Evolutionary conservation across 2,113 vertebrate genomes (phyloP).

Genomic region (Platanista minor): DNA sequence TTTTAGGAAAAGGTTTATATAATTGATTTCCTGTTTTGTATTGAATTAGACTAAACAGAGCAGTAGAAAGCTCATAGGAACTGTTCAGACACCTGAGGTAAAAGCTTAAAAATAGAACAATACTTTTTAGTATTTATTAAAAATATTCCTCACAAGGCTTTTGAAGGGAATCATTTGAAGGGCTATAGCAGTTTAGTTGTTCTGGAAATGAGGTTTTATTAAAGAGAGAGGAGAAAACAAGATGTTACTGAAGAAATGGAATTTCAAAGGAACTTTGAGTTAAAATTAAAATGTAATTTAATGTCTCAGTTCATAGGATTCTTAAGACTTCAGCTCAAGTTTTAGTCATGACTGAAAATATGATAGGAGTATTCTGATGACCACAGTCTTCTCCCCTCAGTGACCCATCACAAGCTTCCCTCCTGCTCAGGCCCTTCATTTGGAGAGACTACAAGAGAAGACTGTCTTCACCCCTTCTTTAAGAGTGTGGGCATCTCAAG

Average conservation of each 20-base stretch:
- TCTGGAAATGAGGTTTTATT: constrained; percentile 20
- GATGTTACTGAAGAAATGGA: background rate
- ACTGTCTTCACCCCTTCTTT: background rate
- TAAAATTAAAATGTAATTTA: constrained; percentile 10
- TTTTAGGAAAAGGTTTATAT: constrained; percentile 46
- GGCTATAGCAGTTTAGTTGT: background rate
- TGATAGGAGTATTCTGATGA: background rate
- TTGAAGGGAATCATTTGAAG: background rate
- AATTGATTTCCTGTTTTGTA: constrained; percentile 43
- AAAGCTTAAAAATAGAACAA: constrained; percentile 23
- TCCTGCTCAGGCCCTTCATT: background rate
- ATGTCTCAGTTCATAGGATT: background rate
- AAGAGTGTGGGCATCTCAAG: background rate
- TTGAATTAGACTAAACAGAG: constrained; percentile 28
- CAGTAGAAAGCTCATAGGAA: background rate
- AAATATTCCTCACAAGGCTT: constrained; percentile 16
- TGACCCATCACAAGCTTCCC: background rate
- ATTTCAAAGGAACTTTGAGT: constrained; percentile 37
- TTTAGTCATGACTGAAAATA: background rate
- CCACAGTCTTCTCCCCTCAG: rapidly evolving
- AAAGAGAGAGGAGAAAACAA: background rate
- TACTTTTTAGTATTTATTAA: constrained; percentile 25
- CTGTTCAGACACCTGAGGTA: background rate
- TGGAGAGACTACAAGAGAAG: background rate
- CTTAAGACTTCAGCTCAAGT: background rate